A percentile compares a stretch with the other conserved stretches of the same genome.
Conservation (phyloP, 2,888 invertebrate species). For the Podabrus alpinus region DNA sequence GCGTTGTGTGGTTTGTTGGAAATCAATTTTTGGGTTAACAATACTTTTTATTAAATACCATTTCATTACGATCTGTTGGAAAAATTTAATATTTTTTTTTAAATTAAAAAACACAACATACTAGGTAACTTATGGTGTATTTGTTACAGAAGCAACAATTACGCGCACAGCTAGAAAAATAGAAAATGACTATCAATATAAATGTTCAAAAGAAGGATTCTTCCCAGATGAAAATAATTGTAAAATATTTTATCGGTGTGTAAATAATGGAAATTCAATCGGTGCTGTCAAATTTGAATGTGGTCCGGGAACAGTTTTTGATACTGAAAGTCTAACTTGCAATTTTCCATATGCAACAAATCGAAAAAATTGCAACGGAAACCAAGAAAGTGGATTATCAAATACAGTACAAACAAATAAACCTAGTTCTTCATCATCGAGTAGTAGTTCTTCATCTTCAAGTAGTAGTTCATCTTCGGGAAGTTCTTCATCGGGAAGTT, state of each 20-base stretch:
- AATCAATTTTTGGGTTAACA: neutral
- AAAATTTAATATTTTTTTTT: too few species aligned
- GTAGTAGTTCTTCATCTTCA: constrained; percentile 1
- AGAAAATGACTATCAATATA: constrained; percentile 48
- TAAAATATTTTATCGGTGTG: constrained; percentile 75
- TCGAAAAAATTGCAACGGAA: constrained; percentile 68
- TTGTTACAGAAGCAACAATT: constrained; percentile 5
- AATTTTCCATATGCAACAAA: constrained; percentile 72
- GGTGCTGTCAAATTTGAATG: constrained; percentile 72
- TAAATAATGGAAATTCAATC: constrained; percentile 62
- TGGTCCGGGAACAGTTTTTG: constrained; percentile 75
- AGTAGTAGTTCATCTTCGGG: neutral
- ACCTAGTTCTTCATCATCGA: constrained; percentile 12
- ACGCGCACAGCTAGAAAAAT: constrained; percentile 22
- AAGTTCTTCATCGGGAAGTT: neutral
- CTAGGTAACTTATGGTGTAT: neutral
- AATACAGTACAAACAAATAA: constrained; percentile 27
- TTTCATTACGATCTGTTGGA: neutral
- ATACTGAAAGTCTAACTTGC: constrained; percentile 68
- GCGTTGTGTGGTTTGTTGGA: too few species aligned
- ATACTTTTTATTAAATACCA: neutral
- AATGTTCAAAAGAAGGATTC: constrained; percentile 72
- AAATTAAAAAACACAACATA: too few species aligned
- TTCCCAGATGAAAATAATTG: constrained; percentile 75
- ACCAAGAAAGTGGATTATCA: constrained; percentile 54